Base-by-base conservation (phyloP, 2,888 invertebrate species). In the Platycheirus albimanus region DNA sequence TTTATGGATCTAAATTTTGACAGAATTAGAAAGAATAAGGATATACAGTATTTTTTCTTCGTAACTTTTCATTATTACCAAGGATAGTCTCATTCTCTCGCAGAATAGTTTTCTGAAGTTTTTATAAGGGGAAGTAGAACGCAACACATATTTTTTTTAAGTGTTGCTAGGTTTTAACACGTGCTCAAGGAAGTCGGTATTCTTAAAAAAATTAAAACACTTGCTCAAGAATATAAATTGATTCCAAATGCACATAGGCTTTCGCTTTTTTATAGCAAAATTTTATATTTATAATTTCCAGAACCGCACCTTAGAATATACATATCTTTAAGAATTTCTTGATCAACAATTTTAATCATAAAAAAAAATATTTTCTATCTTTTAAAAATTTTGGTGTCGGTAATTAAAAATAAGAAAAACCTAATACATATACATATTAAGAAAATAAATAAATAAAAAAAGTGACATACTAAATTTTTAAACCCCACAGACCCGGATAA, bases 401-500 rank as follows among this genome's bases (percentile, higher is more conserved):
- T 61, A 63, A 47, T 54, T 41, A 61, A 49, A 19, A 56, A 10
- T 15, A 7, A 36, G 17, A 4, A 36, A 36, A 56, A 17, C 33
- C 17, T 38, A 41, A 28, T 58, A 36, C 24, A n/a, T n/a, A n/a
- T n/a, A n/a, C n/a, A n/a, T n/a, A 6, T n/a, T 58, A 47, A 64
- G 28, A 64, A 64, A 20, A 10, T 54, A 24, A 36, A 38, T 15
- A 58, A 79, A 51, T 10, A 63, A 49, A 70, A 8, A 58, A 30
- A 72, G 38, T 15, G 3, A 47, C 4, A 47, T 69, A 61, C 30
- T 30, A 77, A 43, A 69, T 61, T 78, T 85, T 84, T 85, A 84
- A 85, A 85, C 86, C n/a, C 86, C 85, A 85, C 87, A 87, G 87
- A 88, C 85, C 85, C 86, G 87, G 85, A 76, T 80, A 86, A 85